Evolutionary conservation across 2,797 vertebrate genomes (phyloP), one percentile per base, ranked within the genome.

Genomic region (Choloepus didactylus): DNA sequence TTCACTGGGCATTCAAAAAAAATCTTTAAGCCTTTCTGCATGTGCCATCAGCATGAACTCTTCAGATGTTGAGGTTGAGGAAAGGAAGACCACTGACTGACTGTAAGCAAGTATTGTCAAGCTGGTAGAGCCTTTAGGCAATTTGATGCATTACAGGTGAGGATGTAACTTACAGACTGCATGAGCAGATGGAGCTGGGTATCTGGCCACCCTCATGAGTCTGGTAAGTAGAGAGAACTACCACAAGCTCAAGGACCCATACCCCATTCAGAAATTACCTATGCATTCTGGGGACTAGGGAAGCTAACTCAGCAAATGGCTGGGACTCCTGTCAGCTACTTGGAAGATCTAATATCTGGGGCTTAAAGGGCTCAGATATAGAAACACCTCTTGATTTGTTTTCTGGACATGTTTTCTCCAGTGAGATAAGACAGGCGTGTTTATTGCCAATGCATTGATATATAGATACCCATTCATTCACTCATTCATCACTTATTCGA

Each of bases 391-490:
- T 12, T 87, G 31, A 87, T 67, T 75, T 75, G 3, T 87, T 72
- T 95, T 83, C 62, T 92, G 54, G 69, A 59, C 15, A 60, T 92
- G 75, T 59, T 90, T 85, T n/a, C 75, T 76, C 80, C 51, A 64
- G 73, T 89, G 82, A 75, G 59, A 89, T 73, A 85, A 94, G 51
- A 59, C 93, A 93, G 21, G 81, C 21, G 31, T 82, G 72, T 51
- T 88, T 25, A 67, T 0, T 70, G 70, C 67, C 84, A 93, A 35
- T 90, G 41, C 5, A 56, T 6, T 54, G 31, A 25, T 41, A 51
- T 23, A 59, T 1, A 70, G 49, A 87, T 80, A 77, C 25, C 23
- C 41, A 84, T 85, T 51, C 19, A 73, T 83, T 64, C 21, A 46
- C 70, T 79, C 54, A 60, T 44, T 75, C 8, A 89, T 81, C 35